Evolutionary conservation across 1,140 invertebrate species (phyloP), one percentile per base, ranked within the genome.

Genomic region (Drosophila oshimai): DNA sequence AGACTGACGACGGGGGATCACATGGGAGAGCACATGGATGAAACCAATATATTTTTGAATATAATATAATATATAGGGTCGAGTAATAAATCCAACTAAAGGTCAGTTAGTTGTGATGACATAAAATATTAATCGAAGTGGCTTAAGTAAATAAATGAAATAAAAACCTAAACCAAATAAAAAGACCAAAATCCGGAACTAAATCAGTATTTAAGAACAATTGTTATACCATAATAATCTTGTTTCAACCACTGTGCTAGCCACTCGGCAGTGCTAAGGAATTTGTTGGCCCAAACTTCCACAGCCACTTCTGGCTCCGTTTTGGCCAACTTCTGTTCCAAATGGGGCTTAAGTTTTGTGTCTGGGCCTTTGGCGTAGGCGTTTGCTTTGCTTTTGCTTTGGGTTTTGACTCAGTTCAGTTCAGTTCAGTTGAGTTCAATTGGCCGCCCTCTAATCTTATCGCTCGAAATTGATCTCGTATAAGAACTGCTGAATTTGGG

Each of bases 371-470:
- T n/a, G 24, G 49, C 57, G 57, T 60, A 49, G 57, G 57, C 34
- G 49, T 54, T 60, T 41, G n/a, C 33, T 37, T 28, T 26, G 41
- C 18, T 49, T 49, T 44, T 62, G 57, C 20, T 44, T 29, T 29
- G 17, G 17, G 34, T 47, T 13, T 41, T 24, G 31, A 13, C 12
- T 33, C 54, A 29, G 26, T 51, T 58, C 24, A 31, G 68, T 73
- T 78, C 41, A 41, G 69, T 70, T 74, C 55, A 65, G 65, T 51
- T 13, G 9, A 7, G 12, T 26, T 60, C 37, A 24, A 28, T 74
- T 58, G 70, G 64, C 76, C 64, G 70, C 76, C 76, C 70, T 79
- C 75, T 74, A 79, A 79, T 79, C 76, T 79, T 79, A 79, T 79
- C 76, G 62, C 64, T 37, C 28, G 50, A 64, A 74, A 74, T 70